Base-by-base conservation (phyloP, 2,797 vertebrate species). In the Mergus octosetaceus region DNA sequence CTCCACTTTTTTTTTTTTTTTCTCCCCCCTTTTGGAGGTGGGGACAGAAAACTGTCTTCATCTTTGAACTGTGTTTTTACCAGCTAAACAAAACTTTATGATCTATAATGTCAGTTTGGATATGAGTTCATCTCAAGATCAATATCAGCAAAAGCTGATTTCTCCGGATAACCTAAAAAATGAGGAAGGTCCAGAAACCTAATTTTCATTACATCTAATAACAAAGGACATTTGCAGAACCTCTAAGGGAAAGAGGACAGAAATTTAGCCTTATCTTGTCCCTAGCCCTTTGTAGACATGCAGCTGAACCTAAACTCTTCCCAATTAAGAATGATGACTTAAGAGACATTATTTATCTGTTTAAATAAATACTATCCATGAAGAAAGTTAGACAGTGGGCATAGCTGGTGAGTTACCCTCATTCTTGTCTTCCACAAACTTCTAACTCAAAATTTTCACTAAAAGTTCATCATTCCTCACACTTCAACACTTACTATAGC, bases 21-120 rank as follows among this genome's bases (percentile, higher is more conserved):
- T 30, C 20, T 24, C 34, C 5, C 39, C 13, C 5, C 56, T 34
- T 68, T 39, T 20, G 22, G 25, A 6, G 32, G 6, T 5, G 11
- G 27, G 56, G 6, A 39, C 2, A 56, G 51, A 94, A 94, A 91
- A 51, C 27, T 17, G 4, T 80, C 28, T 62, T 78, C 25, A 32
- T 89, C 56, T 89, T 93, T 86, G 74, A 84, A 92, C 87, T 89
- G 75, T 89, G 32, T 92, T 96, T 94, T 94, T 79, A 77, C 22
- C 27, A 90, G 66, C 47, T 94, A 83, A 85, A 54, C 87, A 96
- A 91, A 97, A 68, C 39, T 65, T 93, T 68, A 87, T 88, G 61
- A 93, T 68, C 30, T 87, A 49, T 87, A 92, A 60, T 72, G 83
- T 93, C 53, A 91, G 72, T 39, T 62, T 72, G 85, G 83, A 95